phyloP scores from a whole-genome alignment of 1,140 invertebrate genomes.

The Caligus rogercresseyi region DNA sequence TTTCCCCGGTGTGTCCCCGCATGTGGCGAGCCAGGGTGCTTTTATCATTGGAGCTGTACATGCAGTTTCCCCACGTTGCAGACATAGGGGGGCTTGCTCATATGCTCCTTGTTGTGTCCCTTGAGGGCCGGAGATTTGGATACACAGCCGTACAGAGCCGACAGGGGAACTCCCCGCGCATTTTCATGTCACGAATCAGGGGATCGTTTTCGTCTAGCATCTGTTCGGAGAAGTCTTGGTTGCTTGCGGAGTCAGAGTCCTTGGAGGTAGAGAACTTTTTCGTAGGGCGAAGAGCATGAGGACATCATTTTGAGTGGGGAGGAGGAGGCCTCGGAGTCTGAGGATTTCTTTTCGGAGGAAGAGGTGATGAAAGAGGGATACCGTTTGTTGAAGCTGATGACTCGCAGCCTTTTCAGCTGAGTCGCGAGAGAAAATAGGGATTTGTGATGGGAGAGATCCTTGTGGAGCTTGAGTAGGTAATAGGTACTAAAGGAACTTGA shows the following conservation, averaged over 20 bases:
- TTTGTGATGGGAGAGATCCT: neutral
- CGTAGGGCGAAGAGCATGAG: neutral
- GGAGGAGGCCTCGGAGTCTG: slow-evolving; percentile 2
- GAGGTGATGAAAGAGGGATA: neutral
- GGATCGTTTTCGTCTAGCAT: slow-evolving; percentile 39
- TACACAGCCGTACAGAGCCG: slow-evolving; percentile 61
- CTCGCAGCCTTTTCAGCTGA: neutral
- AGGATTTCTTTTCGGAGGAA: neutral
- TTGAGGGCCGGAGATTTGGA: slow-evolving; percentile 70
- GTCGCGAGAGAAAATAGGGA: neutral
- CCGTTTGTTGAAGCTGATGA: neutral
- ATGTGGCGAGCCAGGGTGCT: slow-evolving; percentile 71
- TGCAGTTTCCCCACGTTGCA: slow-evolving; percentile 64
- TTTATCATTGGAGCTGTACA: slow-evolving; percentile 71
- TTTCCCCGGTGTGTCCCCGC: slow-evolving; percentile 78
- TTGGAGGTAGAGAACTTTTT: slow-evolving; percentile 21
- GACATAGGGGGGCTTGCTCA: slow-evolving; percentile 40
- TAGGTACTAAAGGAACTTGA: slow-evolving; percentile 7
- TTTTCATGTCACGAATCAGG: slow-evolving; percentile 55
- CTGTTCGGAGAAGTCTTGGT: slow-evolving; percentile 22
- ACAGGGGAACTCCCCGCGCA: slow-evolving; percentile 70
- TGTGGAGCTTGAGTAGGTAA: slow-evolving; percentile 11
- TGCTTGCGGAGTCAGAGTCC: neutral
- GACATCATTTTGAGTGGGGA: neutral
- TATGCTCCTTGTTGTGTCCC: slow-evolving; percentile 57